Conservation (phyloP, 2,888 invertebrate species). For the Thumatha senex region DNA sequence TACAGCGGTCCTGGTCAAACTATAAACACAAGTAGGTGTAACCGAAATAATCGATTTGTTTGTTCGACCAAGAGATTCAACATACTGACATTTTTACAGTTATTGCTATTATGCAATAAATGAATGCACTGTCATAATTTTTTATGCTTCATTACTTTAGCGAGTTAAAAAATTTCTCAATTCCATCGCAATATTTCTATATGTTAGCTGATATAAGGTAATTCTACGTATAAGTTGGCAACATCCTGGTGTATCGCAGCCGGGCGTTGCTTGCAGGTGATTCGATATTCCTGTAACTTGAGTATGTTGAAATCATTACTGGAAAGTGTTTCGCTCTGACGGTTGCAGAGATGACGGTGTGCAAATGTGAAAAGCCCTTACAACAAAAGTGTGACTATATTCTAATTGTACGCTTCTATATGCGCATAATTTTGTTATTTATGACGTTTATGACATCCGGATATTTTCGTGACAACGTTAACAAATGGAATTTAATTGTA, state of each 20-base stretch:
- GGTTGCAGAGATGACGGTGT: conserved; percentile 32
- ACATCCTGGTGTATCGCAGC: conserved; percentile 57
- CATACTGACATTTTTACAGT: not conserved
- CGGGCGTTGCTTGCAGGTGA: conserved; percentile 46
- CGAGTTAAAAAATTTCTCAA: conserved; percentile 18
- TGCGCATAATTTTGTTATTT: conserved; percentile 36
- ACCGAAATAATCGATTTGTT: not conserved
- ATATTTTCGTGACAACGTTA: conserved; percentile 22
- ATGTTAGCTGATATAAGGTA: conserved; percentile 35
- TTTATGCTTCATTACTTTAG: conserved; percentile 6
- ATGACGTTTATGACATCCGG: conserved; percentile 9
- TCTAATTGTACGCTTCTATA: conserved; percentile 23
- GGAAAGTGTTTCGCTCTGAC: conserved; percentile 70
- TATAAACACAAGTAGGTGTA: not conserved
- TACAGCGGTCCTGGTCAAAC: too few species aligned
- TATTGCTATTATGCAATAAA: not conserved
- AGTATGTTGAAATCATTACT: conserved; percentile 65
- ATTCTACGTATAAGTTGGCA: conserved; percentile 41
- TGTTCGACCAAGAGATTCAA: not conserved
- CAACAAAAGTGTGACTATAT: conserved; percentile 28
- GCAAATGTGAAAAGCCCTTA: conserved; percentile 53
- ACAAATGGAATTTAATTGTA: conserved; percentile 16
- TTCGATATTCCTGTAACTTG: conserved; percentile 65
- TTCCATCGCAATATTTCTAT: conserved; percentile 22
- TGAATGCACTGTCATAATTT: not conserved